A percentile compares a stretch with the other conserved stretches of the same genome.
Evolutionary conservation across 1,140 invertebrate genomes (phyloP).

Genomic region (Philopotamus ludificatus): DNA sequence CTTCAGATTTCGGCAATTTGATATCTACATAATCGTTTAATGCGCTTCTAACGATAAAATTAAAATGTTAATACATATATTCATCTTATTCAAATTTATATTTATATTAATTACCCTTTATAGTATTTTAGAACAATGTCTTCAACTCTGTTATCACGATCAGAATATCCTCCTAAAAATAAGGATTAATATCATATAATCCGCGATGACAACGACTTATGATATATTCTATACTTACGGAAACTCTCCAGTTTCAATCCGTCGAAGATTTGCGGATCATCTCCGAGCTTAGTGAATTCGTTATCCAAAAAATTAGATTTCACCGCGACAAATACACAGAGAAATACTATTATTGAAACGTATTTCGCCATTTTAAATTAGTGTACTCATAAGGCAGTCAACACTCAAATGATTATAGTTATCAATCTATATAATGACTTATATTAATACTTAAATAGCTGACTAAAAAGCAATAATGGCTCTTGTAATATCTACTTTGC

Average conservation of each 20-base stretch:
- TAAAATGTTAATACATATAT: background rate
- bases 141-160: slow-evolving; percentile 29
- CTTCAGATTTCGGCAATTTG: slow-evolving; percentile 46
- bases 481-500: too few relatives aligned
- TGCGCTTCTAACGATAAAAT: slow-evolving; percentile 48
- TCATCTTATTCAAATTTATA: background rate
- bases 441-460: too few relatives aligned
- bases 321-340: background rate
- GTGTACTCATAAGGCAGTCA: too few relatives aligned
- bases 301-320: background rate
- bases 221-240: background rate
- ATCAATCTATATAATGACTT: too few relatives aligned
- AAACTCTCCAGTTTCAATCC: background rate
- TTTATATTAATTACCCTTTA: background rate
- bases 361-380: slow-evolving; percentile 1
- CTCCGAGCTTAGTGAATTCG: background rate
- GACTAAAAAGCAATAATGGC: too few relatives aligned
- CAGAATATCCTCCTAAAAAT: slow-evolving; percentile 30
- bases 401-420: too few relatives aligned
- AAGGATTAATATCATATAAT: background rate
- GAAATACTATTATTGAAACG: background rate
- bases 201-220: background rate
- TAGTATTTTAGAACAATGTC: slow-evolving; percentile 23
- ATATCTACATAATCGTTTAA: slow-evolving; percentile 51
- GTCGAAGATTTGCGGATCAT: slow-evolving; percentile 2